These are phyloP conservation scores for Atherinosoma microstoma DNA, from an alignment of 2,797 vertebrate species.

Conservation along the genomic window DNA sequence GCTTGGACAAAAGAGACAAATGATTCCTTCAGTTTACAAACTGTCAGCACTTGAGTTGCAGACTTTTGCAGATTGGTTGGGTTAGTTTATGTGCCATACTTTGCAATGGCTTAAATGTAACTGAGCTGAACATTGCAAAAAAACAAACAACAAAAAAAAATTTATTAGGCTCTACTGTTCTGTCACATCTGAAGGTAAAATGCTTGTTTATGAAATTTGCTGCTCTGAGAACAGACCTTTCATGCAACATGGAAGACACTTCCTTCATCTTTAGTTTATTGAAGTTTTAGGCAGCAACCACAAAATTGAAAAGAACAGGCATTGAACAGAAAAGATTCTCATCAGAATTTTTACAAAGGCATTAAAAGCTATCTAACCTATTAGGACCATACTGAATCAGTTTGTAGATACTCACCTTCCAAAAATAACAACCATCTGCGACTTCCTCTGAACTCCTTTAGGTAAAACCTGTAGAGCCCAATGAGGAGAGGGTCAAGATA, in stretches of 20 bases:
- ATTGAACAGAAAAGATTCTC: constrained; percentile 56
- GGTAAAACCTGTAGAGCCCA: constrained; percentile 79
- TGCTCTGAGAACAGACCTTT: not conserved
- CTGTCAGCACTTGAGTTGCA: constrained; percentile 1
- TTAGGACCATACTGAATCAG: constrained; percentile 73
- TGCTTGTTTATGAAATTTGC: not conserved
- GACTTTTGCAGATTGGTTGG: not conserved
- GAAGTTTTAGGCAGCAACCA: constrained; percentile 37
- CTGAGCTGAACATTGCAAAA: not conserved
- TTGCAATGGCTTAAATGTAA: not conserved
- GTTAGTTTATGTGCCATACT: not conserved
- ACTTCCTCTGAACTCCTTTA: constrained; percentile 86
- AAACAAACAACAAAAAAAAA: too few relatives aligned
- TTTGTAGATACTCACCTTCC: constrained; percentile 85
- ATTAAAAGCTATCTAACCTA: constrained; percentile 73
- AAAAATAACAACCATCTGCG: constrained; percentile 86
- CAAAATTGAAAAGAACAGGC: constrained; percentile 47
- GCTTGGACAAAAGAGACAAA: constrained; percentile 13
- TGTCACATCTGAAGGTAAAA: constrained; percentile 3
- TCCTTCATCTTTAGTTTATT: constrained; percentile 1
- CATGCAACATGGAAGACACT: not conserved
- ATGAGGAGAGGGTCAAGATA: constrained; percentile 35
- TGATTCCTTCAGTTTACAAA: constrained; percentile 10
- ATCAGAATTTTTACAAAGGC: constrained; percentile 70
- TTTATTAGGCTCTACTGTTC: too few relatives aligned